Percentiles rank a stretch among this genome's conserved stretches.
Conservation (phyloP, 2,888 invertebrate genomes). For the Dicyrtomina minuta region DNA sequence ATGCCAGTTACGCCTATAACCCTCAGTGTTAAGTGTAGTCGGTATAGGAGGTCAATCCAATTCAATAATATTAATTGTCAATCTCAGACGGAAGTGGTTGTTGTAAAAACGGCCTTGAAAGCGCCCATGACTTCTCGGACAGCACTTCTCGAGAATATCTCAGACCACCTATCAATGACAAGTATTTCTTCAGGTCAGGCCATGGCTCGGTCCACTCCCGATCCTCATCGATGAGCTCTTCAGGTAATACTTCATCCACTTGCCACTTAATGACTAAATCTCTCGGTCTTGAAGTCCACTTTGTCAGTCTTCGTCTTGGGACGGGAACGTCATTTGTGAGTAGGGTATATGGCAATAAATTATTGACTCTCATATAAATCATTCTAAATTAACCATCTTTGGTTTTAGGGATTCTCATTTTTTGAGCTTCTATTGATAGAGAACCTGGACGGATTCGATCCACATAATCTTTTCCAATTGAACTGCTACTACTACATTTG, state of each 20-base stretch:
- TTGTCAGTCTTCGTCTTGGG: conserved; percentile 36
- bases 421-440: conserved; percentile 41
- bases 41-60: too few species aligned
- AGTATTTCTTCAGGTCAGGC: conserved; percentile 50
- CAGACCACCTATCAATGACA: conserved; percentile 34
- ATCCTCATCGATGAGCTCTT: conserved; percentile 49
- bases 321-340: conserved; percentile 13
- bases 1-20: too few species aligned
- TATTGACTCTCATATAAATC: conserved; percentile 25
- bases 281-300: conserved; percentile 45
- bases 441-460: conserved; percentile 48
- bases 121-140: too few species aligned
- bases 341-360: conserved; percentile 36
- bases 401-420: conserved; percentile 39
- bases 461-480: conserved; percentile 32
- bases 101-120: too few species aligned
- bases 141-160: conserved; percentile 28
- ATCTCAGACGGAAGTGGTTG: too few species aligned
- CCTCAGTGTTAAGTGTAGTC: too few species aligned
- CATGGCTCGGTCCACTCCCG: conserved; percentile 48
- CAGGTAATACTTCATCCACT: conserved; percentile 49
- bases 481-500: not conserved
- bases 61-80: too few species aligned
- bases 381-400: conserved; percentile 31
- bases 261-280: too few species aligned